Base-by-base conservation (phyloP, 2,888 invertebrate species). In the Macrosoma leucophasiata region DNA sequence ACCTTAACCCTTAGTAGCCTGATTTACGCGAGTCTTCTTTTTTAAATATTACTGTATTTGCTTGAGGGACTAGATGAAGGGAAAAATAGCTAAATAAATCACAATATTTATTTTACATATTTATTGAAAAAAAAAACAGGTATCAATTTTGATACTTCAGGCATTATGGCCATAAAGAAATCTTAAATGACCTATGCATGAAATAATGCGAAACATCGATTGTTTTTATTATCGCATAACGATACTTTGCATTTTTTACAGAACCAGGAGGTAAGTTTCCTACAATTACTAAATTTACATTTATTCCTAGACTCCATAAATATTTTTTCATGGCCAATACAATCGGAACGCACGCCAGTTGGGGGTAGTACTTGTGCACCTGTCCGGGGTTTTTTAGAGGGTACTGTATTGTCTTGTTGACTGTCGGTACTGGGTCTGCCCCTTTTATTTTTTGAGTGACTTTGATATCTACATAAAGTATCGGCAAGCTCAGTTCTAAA, bases 171-270 rank as follows among this genome's bases (percentile, higher is more conserved):
- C 44, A 50, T 52, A 48, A 49, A 44, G 38, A 52, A 39, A 42
- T 49, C 45, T 38, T 26, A 41, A 39, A 45, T 48, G n/a, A 46
- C 48, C 44, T 52, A 51, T 44, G 50, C 46, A 42, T 47, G 48
- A 48, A 50, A 53, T 52, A 55, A 52, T 52, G 52, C 48, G 46
- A 56, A 58, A 57, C 54, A 58, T 47, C 41, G 46, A 29, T 55
- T 55, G 41, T 56, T 55, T 58, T 52, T 55, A 46, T 50, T 56
- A 47, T 55, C 49, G 42, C 56, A 55, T 48, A 57, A 49, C 22
- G 50, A 54, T 26, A 59, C 51, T 48, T 53, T 53, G 44, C 53
- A 54, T 35, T 58, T 58, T 49, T 45, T 53, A 46, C 52, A 54
- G 31, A 52, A 34, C 49, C 48, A 50, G 9, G 52, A 54, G 29